These are phyloP conservation scores for Rhamnusium bicolor DNA, from an alignment of 2,888 invertebrate genomes.

Conservation along the genomic window DNA sequence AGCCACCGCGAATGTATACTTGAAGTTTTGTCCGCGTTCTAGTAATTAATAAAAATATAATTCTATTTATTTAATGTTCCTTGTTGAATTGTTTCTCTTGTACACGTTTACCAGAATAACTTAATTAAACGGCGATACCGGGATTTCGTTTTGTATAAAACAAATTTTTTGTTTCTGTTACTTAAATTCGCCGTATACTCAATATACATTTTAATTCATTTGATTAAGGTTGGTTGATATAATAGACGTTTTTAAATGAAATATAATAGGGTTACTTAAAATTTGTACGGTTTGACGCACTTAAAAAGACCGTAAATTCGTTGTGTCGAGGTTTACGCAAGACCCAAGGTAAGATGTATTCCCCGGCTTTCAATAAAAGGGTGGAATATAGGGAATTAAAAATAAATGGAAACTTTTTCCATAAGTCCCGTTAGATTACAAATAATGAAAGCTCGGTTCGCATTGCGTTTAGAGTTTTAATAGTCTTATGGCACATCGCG, in stretches of 20 bases:
- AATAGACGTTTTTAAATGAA: conserved; percentile 30
- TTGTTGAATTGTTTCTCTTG: too few species aligned
- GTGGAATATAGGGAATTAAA: conserved; percentile 72
- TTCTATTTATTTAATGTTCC: too few species aligned
- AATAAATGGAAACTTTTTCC: conserved; percentile 73
- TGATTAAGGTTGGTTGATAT: conserved; percentile 16
- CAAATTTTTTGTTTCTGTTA: neutral
- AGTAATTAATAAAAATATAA: too few species aligned
- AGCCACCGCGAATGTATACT: too few species aligned
- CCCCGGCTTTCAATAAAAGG: conserved; percentile 70
- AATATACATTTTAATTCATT: conserved; percentile 24
- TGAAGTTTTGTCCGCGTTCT: too few species aligned
- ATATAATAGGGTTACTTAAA: conserved; percentile 51
- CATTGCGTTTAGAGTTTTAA: conserved; percentile 72
- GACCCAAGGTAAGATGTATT: conserved; percentile 63
- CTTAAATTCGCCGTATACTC: neutral
- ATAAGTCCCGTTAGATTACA: conserved; percentile 71
- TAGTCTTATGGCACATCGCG: conserved; percentile 71
- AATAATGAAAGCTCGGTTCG: conserved; percentile 70
- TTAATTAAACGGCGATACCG: neutral
- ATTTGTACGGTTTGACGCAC: conserved; percentile 56
- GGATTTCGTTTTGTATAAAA: neutral
- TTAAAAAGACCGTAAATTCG: conserved; percentile 60
- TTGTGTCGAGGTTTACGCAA: conserved; percentile 58
- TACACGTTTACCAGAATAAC: too few species aligned